These are phyloP conservation scores for Bucco capensis DNA, from an alignment of 2,113 vertebrate species.

Conservation along the genomic window DNA sequence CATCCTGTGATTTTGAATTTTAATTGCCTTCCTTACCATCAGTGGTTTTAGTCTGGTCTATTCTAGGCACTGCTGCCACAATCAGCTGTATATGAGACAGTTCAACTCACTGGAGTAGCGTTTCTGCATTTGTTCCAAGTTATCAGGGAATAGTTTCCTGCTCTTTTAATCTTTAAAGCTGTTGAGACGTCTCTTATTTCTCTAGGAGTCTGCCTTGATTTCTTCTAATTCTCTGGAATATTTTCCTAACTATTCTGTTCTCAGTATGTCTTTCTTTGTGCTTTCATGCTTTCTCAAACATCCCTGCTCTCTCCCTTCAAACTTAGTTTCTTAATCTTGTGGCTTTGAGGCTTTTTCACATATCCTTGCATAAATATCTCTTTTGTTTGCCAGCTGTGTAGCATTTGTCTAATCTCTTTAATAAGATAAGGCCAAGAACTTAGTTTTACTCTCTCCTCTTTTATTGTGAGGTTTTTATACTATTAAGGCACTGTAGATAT, in stretches of 20 bases:
- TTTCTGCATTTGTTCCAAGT: not conserved
- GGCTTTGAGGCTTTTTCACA: not conserved
- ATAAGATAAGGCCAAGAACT: constrained; percentile 12
- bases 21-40: not conserved
- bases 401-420: constrained; percentile 16
- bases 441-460: not conserved
- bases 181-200: not conserved
- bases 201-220: not conserved
- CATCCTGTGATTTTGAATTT: not conserved
- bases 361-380: constrained; percentile 10
- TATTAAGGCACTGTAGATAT: not conserved
- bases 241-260: not conserved
- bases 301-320: not conserved
- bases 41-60: not conserved
- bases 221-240: not conserved
- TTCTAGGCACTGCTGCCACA: not conserved
- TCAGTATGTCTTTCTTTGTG: not conserved
- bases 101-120: not conserved
- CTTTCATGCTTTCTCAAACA: not conserved
- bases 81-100: not conserved
- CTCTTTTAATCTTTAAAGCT: not conserved
- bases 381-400: not conserved
- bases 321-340: constrained; percentile 14
- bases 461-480: not conserved
- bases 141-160: not conserved